Conservation (phyloP, 2,888 invertebrate species). For the Heteromyza rotundicornis region DNA sequence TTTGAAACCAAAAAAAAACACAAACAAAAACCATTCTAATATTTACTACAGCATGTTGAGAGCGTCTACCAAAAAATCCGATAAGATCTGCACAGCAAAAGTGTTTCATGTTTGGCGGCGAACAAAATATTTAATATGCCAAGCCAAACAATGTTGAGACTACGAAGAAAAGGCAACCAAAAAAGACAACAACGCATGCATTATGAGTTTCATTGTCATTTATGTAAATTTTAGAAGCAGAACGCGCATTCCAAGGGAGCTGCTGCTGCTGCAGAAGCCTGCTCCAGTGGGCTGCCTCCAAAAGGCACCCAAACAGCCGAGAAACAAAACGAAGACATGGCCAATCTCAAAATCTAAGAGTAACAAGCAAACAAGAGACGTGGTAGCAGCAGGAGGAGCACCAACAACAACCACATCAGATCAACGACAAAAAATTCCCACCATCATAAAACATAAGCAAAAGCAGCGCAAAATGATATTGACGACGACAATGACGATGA, state of each 20-base stretch:
- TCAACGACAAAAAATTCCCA: not conserved
- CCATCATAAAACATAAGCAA: not conserved
- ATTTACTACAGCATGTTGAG: no score
- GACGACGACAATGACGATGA: no score
- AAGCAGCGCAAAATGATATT: no score
- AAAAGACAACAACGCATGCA: conserved; percentile 48
- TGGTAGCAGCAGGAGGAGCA: conserved; percentile 23
- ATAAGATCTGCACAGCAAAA: conserved; percentile 25
- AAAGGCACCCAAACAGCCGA: not conserved
- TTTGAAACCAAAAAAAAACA: no score
- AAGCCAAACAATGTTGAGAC: not conserved
- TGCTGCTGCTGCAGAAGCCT: not conserved
- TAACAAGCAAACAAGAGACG: conserved; percentile 13
- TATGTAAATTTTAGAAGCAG: conserved; percentile 49
- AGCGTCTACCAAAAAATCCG: not conserved
- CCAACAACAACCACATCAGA: conserved; percentile 12
- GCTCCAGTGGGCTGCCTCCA: no score
- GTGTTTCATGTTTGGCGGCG: no score
- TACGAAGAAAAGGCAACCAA: not conserved
- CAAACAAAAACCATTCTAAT: no score
- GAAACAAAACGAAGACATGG: conserved; percentile 18
- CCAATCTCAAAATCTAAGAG: not conserved
- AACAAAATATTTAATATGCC: not conserved
- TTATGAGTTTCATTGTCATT: conserved; percentile 56
- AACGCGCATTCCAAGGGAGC: not conserved